Conservation (phyloP, 1,140 invertebrate species). For the Bursaphelenchus mucronatus region DNA sequence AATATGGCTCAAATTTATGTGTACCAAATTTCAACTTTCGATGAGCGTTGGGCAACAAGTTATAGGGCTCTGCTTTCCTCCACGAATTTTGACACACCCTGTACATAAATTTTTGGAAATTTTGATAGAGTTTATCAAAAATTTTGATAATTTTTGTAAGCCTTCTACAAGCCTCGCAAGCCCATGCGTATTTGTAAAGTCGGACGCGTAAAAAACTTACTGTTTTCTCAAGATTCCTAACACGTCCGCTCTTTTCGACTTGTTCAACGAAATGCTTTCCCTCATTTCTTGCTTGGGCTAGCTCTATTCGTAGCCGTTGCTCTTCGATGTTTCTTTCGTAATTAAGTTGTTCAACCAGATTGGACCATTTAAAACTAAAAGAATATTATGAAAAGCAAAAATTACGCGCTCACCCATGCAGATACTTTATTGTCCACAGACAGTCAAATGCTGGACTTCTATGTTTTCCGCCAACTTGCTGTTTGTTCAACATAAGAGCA, state of each 20-base stretch:
- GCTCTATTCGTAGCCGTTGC: conserved; percentile 78
- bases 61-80: too few species aligned
- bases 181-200: too few species aligned
- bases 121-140: too few species aligned
- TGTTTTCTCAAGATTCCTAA: conserved; percentile 64
- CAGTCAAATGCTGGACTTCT: conserved; percentile 75
- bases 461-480: conserved; percentile 78
- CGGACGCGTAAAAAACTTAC: not conserved
- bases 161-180: too few species aligned
- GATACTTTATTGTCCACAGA: conserved; percentile 92
- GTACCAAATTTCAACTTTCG: too few species aligned
- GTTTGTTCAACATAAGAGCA: conserved; percentile 76
- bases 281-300: conserved; percentile 71
- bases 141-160: too few species aligned
- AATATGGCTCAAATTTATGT: too few species aligned
- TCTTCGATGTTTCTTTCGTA: conserved; percentile 84
- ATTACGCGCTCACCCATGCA: conserved; percentile 68
- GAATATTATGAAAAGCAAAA: conserved; percentile 22
- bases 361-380: conserved; percentile 83
- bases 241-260: conserved; percentile 73
- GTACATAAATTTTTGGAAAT: too few species aligned
- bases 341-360: conserved; percentile 80
- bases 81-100: too few species aligned
- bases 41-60: too few species aligned
- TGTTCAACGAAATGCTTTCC: conserved; percentile 77